Evolutionary conservation across 1,140 invertebrate genomes (phyloP).

Genomic region (Drosophila sulfurigaster): DNA sequence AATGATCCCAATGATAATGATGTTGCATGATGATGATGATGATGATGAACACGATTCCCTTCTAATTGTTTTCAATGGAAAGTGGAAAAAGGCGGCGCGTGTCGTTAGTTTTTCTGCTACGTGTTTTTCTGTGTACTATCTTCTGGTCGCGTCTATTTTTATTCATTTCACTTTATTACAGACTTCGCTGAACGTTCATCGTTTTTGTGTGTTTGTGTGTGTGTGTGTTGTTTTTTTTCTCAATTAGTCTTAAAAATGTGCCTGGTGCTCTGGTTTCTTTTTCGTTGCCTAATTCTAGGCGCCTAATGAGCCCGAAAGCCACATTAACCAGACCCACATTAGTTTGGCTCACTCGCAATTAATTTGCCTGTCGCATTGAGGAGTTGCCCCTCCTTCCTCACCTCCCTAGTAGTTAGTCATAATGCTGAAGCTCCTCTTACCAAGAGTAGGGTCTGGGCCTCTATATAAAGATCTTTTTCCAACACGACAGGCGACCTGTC

Average conservation of each 20-base stretch:
- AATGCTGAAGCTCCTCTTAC: slow-evolving; percentile 29
- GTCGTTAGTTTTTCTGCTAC: slow-evolving; percentile 19
- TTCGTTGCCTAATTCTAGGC: slow-evolving; percentile 48
- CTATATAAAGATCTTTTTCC: background rate
- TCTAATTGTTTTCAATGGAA: slow-evolving; percentile 38
- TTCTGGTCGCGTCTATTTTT: background rate
- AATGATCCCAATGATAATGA: slow-evolving; percentile 27
- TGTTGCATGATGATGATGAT: background rate
- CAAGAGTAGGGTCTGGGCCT: slow-evolving; percentile 2
- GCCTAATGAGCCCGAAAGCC: slow-evolving; percentile 67
- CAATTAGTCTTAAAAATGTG: slow-evolving; percentile 42
- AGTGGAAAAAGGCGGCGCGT: slow-evolving; percentile 22
- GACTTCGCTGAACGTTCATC: background rate
- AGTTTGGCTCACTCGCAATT: slow-evolving; percentile 70
- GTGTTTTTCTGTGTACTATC: background rate
- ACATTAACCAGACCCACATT: slow-evolving; percentile 59
- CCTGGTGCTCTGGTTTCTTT: slow-evolving; percentile 26
- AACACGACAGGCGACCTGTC: slow-evolving; percentile 40
- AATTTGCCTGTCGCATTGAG: slow-evolving; percentile 53
- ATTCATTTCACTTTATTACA: slow-evolving; percentile 16
- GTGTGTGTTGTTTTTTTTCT: slow-evolving; percentile 3
- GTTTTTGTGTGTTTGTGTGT: no score
- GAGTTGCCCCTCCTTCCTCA: background rate
- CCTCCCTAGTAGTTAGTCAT: background rate
- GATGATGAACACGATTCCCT: slow-evolving; percentile 10